Percentiles rank a stretch among this genome's conserved stretches.
phyloP scores from a whole-genome alignment of 53 echinoderm and acorn worm species.

The Antedon mediterranea region DNA sequence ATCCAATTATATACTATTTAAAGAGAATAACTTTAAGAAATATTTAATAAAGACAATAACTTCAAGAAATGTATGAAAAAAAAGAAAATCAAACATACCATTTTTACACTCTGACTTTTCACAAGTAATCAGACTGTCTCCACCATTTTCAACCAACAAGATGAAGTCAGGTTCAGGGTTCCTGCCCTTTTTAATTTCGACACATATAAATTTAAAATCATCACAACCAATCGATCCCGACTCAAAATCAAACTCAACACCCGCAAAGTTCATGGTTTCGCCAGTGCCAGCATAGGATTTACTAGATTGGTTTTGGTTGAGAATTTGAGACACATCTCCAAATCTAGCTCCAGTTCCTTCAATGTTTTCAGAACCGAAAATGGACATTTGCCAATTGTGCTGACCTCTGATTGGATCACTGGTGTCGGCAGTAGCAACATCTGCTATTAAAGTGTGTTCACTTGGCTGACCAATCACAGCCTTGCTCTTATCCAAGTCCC shows the following conservation, averaged over 20 bases:
- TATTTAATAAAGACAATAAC: no score
- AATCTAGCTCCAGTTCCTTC: conserved; percentile 19
- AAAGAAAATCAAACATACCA: no score
- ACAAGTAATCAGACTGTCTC: conserved; percentile 56
- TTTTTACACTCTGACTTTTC: conserved; percentile 44
- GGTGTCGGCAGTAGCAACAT: conserved; percentile 29
- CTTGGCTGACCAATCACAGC: conserved; percentile 39
- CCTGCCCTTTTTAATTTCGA: conserved; percentile 22
- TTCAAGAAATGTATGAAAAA: no score
- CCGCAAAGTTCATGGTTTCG: conserved; percentile 3
- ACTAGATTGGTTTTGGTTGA: conserved; percentile 10
- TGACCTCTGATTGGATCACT: conserved; percentile 45
- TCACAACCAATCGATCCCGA: conserved; percentile 23
- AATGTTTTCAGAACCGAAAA: conserved; percentile 21
- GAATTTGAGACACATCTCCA: conserved; percentile 9
- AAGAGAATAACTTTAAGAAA: no score
- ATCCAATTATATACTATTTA: no score
- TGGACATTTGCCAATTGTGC: conserved; percentile 19
- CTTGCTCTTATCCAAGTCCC: conserved; percentile 48
- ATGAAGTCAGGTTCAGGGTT: conserved; percentile 24
- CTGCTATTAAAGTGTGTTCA: conserved; percentile 44
- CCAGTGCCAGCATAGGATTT: conserved; percentile 8
- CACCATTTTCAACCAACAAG: conserved; percentile 35
- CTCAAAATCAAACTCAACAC: conserved; percentile 26
- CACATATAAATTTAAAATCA: conserved; percentile 17